Evolutionary conservation across 2,113 vertebrate species (phyloP).

Genomic region (Erinaceus europaeus): DNA sequence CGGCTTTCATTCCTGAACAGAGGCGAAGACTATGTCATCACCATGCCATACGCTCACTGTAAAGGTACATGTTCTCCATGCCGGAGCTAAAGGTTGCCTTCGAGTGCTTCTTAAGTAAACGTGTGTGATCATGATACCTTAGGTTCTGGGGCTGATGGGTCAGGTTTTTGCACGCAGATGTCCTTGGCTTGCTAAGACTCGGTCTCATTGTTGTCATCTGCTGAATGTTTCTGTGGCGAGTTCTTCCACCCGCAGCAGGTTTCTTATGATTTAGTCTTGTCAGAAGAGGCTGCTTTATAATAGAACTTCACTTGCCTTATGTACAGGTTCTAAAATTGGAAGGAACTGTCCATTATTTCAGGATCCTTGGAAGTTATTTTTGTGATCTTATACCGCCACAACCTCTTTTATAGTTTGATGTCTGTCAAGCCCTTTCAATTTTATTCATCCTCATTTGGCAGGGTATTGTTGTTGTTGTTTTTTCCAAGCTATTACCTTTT

Average conservation of each 20-base stretch:
- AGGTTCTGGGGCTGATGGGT: background rate
- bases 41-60: conserved; percentile 99
- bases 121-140: background rate
- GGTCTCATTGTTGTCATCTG: background rate
- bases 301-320: conserved; percentile 26
- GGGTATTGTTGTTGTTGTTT: too few species aligned
- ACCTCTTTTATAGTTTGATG: background rate
- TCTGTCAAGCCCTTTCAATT: background rate
- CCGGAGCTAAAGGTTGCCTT: too few species aligned
- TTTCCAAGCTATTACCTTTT: background rate
- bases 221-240: background rate
- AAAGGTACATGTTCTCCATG: conserved; percentile 87
- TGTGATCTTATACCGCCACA: background rate
- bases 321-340: conserved; percentile 21
- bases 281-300: background rate
- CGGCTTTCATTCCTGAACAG: conserved; percentile 94
- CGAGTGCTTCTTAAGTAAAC: conserved; percentile 16
- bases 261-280: background rate
- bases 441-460: background rate
- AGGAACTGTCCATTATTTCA: conserved; percentile 18
- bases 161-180: background rate
- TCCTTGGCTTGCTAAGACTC: background rate
- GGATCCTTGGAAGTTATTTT: conserved; percentile 21
- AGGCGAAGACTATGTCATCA: conserved; percentile 98
- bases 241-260: background rate